Base-by-base conservation (phyloP, 2,113 vertebrate species). In the Entomyzon cyanotis region DNA sequence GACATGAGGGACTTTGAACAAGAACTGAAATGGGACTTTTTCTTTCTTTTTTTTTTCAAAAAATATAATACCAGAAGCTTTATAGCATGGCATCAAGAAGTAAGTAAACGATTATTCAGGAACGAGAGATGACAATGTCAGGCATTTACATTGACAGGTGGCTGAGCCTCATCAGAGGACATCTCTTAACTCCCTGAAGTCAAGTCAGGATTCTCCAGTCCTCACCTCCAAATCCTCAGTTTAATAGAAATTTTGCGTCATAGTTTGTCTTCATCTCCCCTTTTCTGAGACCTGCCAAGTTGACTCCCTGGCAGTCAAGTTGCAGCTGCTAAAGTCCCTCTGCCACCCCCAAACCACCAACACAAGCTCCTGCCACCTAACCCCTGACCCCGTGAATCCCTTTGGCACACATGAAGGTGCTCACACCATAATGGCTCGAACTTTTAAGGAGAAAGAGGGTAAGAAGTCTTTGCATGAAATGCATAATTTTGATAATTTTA, bases 251-350 rank as follows among this genome's bases (percentile, higher is more conserved):
- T 78, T 71, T 53, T 33, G 9, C 20, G 44, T 70, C 7, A 1
- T 21, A 9, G 7, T 53, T 65, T 67, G 18, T 17, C 39, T 65
- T 84, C 24, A 35, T 53, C 7, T 75, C 10, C 14, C 62, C 13
- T 24, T 53, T 93, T 8, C 55, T 13, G 6, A 78, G 39, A 28
- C 33, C 44, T 75, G 39, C 24, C 0, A 2, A 42, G 25, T 56
- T 56, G 33, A 7, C 7, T 47, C 25, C 46, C 42, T 9, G 0
- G 1, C 12, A 70, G 62, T 44, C 1, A 2, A n/a, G 10, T 7
- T 87, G 49, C 35, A 67, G 4, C n/a, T 39, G 3, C 28, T 68
- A 49, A 64, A 8, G 3, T 1, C 12, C 12, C 20, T 4, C 4
- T 69, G 60, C n/a, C 21, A 65, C 25, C 14, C 35, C 13, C 1